Percentiles rank a stretch among this genome's conserved stretches.
These are phyloP conservation scores for Chorisops tibialis DNA, from an alignment of 2,888 invertebrate genomes.

Conservation along the genomic window DNA sequence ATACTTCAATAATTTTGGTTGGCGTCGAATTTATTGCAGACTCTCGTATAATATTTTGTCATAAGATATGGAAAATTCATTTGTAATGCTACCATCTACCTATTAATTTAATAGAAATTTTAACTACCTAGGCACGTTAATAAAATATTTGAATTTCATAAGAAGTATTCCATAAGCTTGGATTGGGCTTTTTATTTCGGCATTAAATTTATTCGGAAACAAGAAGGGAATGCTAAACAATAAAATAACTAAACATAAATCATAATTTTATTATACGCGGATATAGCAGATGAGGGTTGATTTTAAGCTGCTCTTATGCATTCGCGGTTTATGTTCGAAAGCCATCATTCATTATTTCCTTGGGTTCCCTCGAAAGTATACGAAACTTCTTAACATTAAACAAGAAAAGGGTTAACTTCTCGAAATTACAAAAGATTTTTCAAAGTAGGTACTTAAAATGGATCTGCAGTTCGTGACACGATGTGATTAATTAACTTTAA, in stretches of 20 bases:
- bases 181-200: neutral
- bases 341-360: slow-evolving; percentile 14
- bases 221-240: neutral
- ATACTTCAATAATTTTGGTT: too few relatives aligned
- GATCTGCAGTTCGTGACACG: slow-evolving; percentile 1
- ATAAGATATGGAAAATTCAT: too few relatives aligned
- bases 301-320: neutral
- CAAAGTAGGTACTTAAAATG: neutral
- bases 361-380: neutral
- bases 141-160: too few relatives aligned
- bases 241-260: slow-evolving; percentile 8
- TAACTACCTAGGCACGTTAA: too few relatives aligned
- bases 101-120: too few relatives aligned
- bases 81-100: too few relatives aligned
- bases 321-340: slow-evolving; percentile 8
- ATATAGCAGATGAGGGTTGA: slow-evolving; percentile 2
- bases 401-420: slow-evolving; percentile 18
- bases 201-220: neutral
- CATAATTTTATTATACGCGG: slow-evolving; percentile 4
- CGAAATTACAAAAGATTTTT: neutral
- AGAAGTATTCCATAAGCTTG: too few relatives aligned
- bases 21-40: too few relatives aligned
- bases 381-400: neutral
- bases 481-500: slow-evolving; percentile 21
- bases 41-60: too few relatives aligned